Conservation (phyloP, 2,113 vertebrate species). For the Plestiodon gilberti region DNA sequence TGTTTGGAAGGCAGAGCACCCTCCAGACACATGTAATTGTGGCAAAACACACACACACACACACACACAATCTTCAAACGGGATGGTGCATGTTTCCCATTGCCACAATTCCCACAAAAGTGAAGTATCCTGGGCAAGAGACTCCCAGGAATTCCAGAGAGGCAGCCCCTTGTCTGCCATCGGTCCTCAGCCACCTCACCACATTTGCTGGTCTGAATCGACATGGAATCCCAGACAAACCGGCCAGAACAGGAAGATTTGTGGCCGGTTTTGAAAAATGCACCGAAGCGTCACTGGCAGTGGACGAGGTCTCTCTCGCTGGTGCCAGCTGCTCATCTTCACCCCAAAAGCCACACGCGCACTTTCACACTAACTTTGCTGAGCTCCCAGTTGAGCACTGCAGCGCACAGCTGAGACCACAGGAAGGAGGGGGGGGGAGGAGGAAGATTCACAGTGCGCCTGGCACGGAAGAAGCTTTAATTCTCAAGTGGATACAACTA, state of each 20-base stretch:
- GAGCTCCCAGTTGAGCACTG: neutral
- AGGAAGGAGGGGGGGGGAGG: fast-evolving
- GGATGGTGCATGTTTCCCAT: neutral
- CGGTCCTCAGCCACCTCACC: neutral
- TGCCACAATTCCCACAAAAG: neutral
- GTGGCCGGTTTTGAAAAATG: neutral
- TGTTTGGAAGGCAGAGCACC: neutral
- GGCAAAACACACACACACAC: neutral
- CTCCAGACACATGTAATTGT: neutral
- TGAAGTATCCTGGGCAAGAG: neutral
- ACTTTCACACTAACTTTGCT: neutral
- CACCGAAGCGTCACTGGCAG: neutral
- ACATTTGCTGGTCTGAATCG: neutral
- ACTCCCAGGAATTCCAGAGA: neutral
- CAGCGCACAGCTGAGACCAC: neutral
- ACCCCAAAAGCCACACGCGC: neutral
- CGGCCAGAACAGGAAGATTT: neutral
- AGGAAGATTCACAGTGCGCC: neutral
- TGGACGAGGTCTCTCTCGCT: neutral
- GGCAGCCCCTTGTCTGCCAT: neutral
- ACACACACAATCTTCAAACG: neutral
- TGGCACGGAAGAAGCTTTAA: neutral
- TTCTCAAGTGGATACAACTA: constrained; percentile 15
- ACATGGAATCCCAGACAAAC: neutral
- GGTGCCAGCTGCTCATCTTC: neutral